Percentiles rank a stretch among this genome's conserved stretches.
These are phyloP conservation scores for Sander lucioperca DNA, from an alignment of 2,113 vertebrate genomes.

Conservation along the genomic window DNA sequence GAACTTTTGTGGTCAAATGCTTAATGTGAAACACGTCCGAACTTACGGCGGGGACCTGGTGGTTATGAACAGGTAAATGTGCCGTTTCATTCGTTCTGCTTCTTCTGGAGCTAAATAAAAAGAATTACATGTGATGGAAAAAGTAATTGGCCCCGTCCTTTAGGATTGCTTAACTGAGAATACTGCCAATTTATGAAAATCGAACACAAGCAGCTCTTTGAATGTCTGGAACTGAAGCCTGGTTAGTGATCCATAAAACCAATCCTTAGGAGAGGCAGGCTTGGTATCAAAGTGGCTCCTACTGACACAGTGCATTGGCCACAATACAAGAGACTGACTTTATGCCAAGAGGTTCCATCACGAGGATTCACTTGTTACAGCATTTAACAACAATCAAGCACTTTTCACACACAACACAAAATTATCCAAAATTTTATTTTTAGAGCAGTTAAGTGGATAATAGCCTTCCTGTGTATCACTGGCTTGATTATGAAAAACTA, in stretches of 20 bases:
- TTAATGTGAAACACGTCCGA: no score
- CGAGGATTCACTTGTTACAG: slow-evolving; percentile 23
- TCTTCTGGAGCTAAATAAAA: neutral
- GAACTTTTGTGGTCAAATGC: no score
- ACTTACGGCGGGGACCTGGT: no score
- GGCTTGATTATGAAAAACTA: slow-evolving; percentile 35
- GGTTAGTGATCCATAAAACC: slow-evolving; percentile 55
- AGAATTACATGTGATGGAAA: neutral
- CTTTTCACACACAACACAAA: neutral
- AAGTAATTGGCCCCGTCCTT: neutral
- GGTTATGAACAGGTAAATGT: neutral
- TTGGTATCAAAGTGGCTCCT: slow-evolving; percentile 37
- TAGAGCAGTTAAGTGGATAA: slow-evolving; percentile 41
- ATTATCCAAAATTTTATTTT: slow-evolving; percentile 25
- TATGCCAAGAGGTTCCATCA: neutral
- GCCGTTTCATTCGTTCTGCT: neutral
- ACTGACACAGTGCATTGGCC: slow-evolving; percentile 44
- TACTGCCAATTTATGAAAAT: slow-evolving; percentile 22
- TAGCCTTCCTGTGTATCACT: slow-evolving; percentile 1
- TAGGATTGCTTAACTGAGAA: slow-evolving; percentile 1
- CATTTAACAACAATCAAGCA: neutral
- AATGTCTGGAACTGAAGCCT: slow-evolving; percentile 36
- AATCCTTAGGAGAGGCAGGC: slow-evolving; percentile 39
- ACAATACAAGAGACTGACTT: slow-evolving; percentile 26
- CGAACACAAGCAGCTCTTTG: slow-evolving; percentile 15